Evolutionary conservation across 92 coral and sea anemone species (phyloP), one percentile per base, ranked within the genome.

Genomic region (Blastomussa wellsi): DNA sequence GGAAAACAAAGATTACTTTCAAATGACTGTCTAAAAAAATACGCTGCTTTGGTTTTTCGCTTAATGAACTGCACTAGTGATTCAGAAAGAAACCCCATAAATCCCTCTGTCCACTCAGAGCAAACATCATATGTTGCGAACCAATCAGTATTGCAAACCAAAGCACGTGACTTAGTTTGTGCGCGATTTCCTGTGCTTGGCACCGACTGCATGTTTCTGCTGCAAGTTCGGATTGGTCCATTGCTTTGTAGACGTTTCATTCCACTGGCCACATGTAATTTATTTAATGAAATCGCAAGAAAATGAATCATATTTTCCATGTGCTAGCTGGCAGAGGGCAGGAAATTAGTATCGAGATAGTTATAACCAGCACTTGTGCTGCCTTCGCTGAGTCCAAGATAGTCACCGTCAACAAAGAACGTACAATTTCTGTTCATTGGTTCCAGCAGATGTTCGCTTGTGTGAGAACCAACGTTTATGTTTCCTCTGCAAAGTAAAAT

Each of bases 281-380:
- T 7, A 31, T 60, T n/a, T n/a, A 60, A 24, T 8, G 26, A 7
- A 60, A 24, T 6, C 14, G 19, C 7, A 53, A 15, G 10, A 35
- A n/a, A 16, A 9, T 17, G 32, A 9, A 13, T 59, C 2, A 4
- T 26, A 1, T 19, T 53, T 57, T 49, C 38, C 68, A 4, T 19
- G 64, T 74, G 93, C 85, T 87, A 94, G 81, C 97, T 97, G 62
- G 95, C 94, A 44, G 99, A 95, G n/a, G 99, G 99, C 74, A 97
- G 81, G 80, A 97, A 97, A 85, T 97, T 97, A 24, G 99, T 92
- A 67, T 97, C 99, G 37, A 97, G 76, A 76, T 97, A 97, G 76
- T 97, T 97, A 77, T 94, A 97, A 17, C 92, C 98, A 53, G 90
- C 86, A 42, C 92, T 83, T 22, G 92, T 88, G 62, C 90, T 85